Evolutionary conservation across 2,113 vertebrate species (phyloP), one percentile per base, ranked within the genome.

Genomic region (Microtus ochrogaster): DNA sequence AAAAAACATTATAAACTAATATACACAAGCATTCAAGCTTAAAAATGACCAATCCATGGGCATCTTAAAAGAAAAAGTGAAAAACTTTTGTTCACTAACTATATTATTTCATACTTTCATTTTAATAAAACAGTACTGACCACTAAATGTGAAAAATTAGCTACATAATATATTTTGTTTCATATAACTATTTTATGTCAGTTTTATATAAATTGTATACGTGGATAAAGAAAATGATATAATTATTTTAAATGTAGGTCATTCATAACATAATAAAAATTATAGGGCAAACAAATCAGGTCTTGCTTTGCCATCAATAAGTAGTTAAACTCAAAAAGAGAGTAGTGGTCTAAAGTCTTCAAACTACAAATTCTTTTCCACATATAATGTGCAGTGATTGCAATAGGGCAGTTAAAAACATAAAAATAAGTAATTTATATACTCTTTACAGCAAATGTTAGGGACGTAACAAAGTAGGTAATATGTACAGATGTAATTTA

Each of bases 171-270:
- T 65, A 30, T 44, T 63, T 41, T 22, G 41, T 17, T 41, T 58
- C 16, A 73, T 63, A 52, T 11, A 49, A n/a, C 17, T 19, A 76
- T 47, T 70, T 70, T 70, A 17, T 0, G 0, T 70, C 36, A 73
- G 58, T 52, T 78, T 52, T 55, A 79, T 86, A 13, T 44, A 63
- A n/a, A 58, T 28, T 58, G 1, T 68, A 44, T 52, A 22, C 7
- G n/a, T n/a, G 11, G 3, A 77, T 77, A 14, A 94, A 65, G 36
- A 10, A 78, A 72, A 41, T 66, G 17, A 72, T 0, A 55, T 28
- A 7, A 65, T 68, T 79, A 28, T 61, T n/a, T 72, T 94, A 84
- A 90, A 95, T 84, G 87, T 12, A 66, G 68, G 65, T 74, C 65
- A 74, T 91, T 28, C 44, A 49, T 65, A 16, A 7, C n/a, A 4